Base-by-base conservation (phyloP, 2,888 invertebrate genomes). In the Agrochola lota region DNA sequence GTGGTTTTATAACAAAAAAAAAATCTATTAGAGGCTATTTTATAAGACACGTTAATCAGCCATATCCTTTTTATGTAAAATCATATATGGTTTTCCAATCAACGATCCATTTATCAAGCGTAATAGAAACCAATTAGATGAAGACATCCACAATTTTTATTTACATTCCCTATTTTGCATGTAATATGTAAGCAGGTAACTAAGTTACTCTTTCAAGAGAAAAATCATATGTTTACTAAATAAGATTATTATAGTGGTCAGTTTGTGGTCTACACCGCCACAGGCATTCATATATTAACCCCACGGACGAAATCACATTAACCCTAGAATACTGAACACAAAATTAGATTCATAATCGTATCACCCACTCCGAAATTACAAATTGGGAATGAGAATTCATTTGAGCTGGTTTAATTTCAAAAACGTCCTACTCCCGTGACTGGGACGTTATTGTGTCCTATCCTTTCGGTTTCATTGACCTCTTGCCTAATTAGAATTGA, bases 401-500 rank as follows among this genome's bases (percentile, higher is more conserved):
- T 17, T 68, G 57, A 30, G 59, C 52, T 12, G 30, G 12, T 63
- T 77, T 52, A 46, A 72, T 83, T 59, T 55, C 2, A n/a, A 43
- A 66, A 86, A 40, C n/a, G 35, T 52, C 63, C 49, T 55, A 11
- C 17, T 5, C 9, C 7, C n/a, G 9, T 70, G 40, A 66, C 26
- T 15, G 55, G 40, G 12, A 40, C 60, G 55, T 35, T n/a, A 83
- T 55, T 70, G 79, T 60, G n/a, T 40, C 60, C 59, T 59, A 11
- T 26, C 4, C 49, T 43, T 43, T 64, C 0, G 30, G 71, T 78
- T 60, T 72, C 86, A 84, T 59, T 86, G 71, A 71, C 57, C 77
- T 69, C 15, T 20, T 2, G 23, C 17, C 73, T 85, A 49, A 86
- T 84, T 78, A 74, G 69, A 86, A 86, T 86, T 83, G 74, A 83